Base-by-base conservation (phyloP, 2,113 vertebrate species). In the Prunella fulvescens region DNA sequence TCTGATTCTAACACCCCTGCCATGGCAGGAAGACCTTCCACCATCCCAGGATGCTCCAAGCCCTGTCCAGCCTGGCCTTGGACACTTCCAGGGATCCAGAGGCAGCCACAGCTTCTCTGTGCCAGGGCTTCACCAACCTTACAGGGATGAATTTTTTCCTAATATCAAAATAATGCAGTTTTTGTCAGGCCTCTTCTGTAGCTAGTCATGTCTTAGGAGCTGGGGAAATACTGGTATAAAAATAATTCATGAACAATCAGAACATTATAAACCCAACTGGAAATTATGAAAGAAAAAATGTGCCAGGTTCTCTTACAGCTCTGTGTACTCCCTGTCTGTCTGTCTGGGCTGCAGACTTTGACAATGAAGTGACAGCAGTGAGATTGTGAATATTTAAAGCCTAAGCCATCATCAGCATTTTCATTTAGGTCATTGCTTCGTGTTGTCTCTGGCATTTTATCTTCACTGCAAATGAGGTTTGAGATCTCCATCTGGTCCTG, bases 401-500 rank as follows among this genome's bases (percentile, higher is more conserved):
- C 47, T 3, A 40, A 93, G 50, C 25, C 78, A 80, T 44, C 47
- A 56, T 44, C 76, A 86, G 81, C 44, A 9, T 86, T 94, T 72
- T 60, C 79, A 57, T 88, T 86, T 42, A 28, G 45, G 50, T 72
- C 80, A 24, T 80, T 2, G 8, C 57, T 76, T 83, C 25, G 1
- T 79, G 23, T 33, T 60, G 50, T 82, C 60, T 50, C 67, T 79
- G 82, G 74, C 26, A n/a, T 3, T 5, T 85, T 77, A 87, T 54
- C 71, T 53, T 71, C 28, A 11, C 61, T 91, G 48, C 45, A 89
- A 70, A 81, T 40, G 81, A 74, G 48, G 54, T 93, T 81, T 84
- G 89, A 67, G 76, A 37, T 91, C 81, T 86, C 67, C 90, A 71
- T 86, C 92, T 90, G 86, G 80, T 78, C 60, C 93, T 76, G 62